Evolutionary conservation across 37 sponge, comb jelly and placozoan species (phyloP), one percentile per base, ranked within the genome.

Genomic region (Cladorhizidae sp.): DNA sequence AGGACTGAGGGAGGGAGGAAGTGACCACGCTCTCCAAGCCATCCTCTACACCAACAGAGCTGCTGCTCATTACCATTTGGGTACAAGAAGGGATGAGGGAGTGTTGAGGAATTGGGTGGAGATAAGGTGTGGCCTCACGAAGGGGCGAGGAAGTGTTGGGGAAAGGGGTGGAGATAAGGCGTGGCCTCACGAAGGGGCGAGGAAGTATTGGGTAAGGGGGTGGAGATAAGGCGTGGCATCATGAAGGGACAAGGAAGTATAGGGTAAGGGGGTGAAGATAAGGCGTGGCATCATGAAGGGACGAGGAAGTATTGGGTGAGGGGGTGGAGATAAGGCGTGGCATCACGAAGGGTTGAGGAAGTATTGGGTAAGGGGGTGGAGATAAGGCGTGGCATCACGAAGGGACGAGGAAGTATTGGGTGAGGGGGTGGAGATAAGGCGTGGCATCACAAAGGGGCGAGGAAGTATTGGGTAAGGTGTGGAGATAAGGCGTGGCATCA

Each of bases 21-120:
- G 25, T 42, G 88, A 90, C 71, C 22, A 5, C 3, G 64, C 79
- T 2, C 75, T 94, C 58, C 84, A 57, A 25, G 94, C 97, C 56
- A 61, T 91, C 6, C 77, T 96, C 59, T 82, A 85, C 81, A 77
- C 70, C 67, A 96, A 96, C 80, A 84, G 97, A 55, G 95, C 94
- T 28, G 87, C 94, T n/a, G 82, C 89, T 9, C 81, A 94, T 15
- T 88, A 57, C 45, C 73, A 91, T 49, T 65, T 96, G 25, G 94
- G 96, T 95, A 54, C 64, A 77, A 25, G 49, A 40, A 7, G 29
- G 7, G 29, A 17, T 29, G 62, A 12, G 39, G n/a, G n/a, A 72
- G 9, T 49, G 71, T 8, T 14, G 40, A 14, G 14, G n/a, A 56
- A 49, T 57, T 37, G 11, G 18, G 33, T 51, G 3, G 36, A 50